Base-by-base conservation (phyloP, 1,140 invertebrate genomes). In the Hyposmocoma kahamanoa region DNA sequence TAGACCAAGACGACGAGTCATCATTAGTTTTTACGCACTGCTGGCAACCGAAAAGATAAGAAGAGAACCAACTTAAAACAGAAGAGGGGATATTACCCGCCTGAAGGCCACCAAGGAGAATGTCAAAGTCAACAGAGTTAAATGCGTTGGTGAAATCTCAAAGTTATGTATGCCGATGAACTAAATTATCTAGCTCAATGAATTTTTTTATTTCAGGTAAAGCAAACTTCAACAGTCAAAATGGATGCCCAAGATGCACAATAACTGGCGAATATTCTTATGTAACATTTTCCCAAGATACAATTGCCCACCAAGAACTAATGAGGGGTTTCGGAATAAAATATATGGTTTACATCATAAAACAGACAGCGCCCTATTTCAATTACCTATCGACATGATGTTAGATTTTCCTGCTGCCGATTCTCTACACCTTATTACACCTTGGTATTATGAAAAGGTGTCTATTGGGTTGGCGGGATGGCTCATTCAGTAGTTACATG, bases 331-430 rank as follows among this genome's bases (percentile, higher is more conserved):
- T 56, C 42, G 59, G 22, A 22, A 3, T 1, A 49, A 48, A 9
- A 38, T 45, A 22, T 67, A 67, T 53, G 60, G 38, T 24, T 18
- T n/a, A 19, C 63, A 67, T 43, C 62, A 67, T 50, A 66, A 67
- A 52, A 0, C 10, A 1, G 46, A 56, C 21, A 53, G 54, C 8
- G 58, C 62, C 8, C 32, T 67, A 32, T 26, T 56, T 15, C 36
- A 42, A 42, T 24, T 71, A 11, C 30, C 39, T 0, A 57, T 70
- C 46, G 56, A 70, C 47, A 70, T 70, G 63, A 19, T 63, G 2
- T 36, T 53, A 36, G 45, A 64, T 47, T 59, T 71, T 52, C 56
- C 56, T 0, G 58, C 62, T 3, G 41, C 19, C 13, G 65, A 72
- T 45, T 52, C 56, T 6, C 42, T 72, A 3, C 62, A 72, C 22